Percentiles rank a stretch among this genome's conserved stretches.
Conservation (phyloP, 2,113 vertebrate species). For the Trogon melanurus region DNA sequence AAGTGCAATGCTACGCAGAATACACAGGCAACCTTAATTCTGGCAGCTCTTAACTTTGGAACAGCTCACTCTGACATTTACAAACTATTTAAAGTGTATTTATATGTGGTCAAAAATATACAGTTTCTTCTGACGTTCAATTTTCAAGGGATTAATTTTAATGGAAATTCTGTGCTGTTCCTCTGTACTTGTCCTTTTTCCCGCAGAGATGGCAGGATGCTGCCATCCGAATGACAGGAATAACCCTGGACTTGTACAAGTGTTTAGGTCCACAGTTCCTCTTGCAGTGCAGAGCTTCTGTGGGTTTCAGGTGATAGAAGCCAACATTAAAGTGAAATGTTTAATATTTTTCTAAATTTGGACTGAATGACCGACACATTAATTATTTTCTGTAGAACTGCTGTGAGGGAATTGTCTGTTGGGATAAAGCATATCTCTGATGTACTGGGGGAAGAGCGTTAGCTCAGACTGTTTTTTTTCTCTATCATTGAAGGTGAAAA, state of each 20-base stretch:
- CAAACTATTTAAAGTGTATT: background rate
- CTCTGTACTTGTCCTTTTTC: background rate
- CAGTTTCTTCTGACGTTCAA: background rate
- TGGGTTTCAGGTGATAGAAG: background rate
- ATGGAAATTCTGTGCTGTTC: background rate
- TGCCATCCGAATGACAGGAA: background rate
- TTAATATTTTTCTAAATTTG: constrained; percentile 1
- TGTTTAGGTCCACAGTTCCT: background rate
- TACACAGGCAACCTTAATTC: background rate
- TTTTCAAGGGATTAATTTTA: background rate
- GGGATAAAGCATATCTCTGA: background rate
- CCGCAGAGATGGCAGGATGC: background rate
- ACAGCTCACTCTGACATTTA: background rate
- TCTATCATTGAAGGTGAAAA: background rate
- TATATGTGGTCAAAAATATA: background rate
- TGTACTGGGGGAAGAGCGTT: background rate
- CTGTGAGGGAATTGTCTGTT: background rate
- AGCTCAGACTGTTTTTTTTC: background rate
- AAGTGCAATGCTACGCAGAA: background rate
- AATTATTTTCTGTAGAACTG: background rate
- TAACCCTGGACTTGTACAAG: background rate
- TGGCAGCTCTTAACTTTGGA: background rate
- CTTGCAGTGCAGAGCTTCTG: background rate
- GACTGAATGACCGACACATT: background rate
- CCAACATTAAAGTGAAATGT: background rate